Percentiles rank a stretch among this genome's conserved stretches.
Conservation (phyloP, 2,113 vertebrate genomes). For the Recurvirostra avosetta region DNA sequence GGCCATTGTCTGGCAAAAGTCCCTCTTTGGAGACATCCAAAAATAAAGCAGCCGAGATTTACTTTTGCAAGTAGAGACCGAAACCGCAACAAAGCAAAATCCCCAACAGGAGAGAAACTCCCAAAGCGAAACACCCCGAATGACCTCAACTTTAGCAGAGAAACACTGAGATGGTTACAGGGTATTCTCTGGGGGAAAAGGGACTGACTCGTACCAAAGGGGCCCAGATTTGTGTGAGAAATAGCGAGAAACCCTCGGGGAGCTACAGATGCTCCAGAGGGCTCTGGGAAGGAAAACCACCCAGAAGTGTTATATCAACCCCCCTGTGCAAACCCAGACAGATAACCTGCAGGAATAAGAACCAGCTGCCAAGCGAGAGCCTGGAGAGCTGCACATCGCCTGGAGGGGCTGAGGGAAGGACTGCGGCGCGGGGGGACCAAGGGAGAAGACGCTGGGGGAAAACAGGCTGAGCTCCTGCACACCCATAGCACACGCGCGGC, state of each 20-base stretch:
- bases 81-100: background rate
- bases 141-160: background rate
- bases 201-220: background rate
- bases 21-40: background rate
- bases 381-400: background rate
- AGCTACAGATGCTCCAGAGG: background rate
- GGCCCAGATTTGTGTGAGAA: background rate
- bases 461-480: background rate
- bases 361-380: background rate
- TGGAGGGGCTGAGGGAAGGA: too few relatives aligned
- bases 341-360: background rate
- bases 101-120: background rate
- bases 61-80: background rate
- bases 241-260: fast-evolving
- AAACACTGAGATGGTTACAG: background rate
- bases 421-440: background rate
- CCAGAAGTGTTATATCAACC: background rate
- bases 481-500: fast-evolving
- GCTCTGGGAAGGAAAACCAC: background rate
- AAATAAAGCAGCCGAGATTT: background rate
- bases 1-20: fast-evolving
- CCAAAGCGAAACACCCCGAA: background rate
- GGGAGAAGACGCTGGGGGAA: background rate
- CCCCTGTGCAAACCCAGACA: background rate
- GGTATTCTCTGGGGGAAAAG: background rate